Percentiles rank a stretch among this genome's conserved stretches.
These are phyloP conservation scores for Argya squamiceps DNA, from an alignment of 2,797 vertebrate species.

Conservation along the genomic window DNA sequence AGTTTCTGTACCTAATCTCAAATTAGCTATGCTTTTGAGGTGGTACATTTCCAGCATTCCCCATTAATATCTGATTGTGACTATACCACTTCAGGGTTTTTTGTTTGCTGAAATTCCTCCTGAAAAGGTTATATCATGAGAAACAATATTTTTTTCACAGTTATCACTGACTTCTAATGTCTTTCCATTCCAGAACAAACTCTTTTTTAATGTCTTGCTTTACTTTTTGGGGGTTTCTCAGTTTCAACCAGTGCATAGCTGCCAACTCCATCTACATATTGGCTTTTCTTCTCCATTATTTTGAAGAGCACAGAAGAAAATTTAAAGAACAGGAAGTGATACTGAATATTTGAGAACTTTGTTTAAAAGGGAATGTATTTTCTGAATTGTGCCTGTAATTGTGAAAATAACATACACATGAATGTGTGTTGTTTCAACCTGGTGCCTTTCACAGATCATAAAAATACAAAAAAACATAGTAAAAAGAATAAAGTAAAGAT, in stretches of 20 bases:
- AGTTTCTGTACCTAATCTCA: neutral
- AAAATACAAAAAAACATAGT: neutral
- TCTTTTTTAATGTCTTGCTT: neutral
- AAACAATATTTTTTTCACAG: neutral
- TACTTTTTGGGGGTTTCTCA: neutral
- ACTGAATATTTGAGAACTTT: neutral
- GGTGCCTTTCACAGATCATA: neutral
- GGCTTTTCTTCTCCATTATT: neutral
- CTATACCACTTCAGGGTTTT: neutral
- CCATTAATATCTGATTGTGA: neutral
- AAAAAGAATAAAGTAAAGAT: neutral
- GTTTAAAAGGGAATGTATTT: neutral
- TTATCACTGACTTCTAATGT: neutral
- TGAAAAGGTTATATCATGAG: neutral
- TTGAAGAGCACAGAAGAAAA: neutral
- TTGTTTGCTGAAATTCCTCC: neutral
- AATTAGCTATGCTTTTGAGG: neutral
- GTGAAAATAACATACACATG: neutral
- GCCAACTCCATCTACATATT: neutral
- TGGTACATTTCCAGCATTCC: neutral
- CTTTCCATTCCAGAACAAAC: neutral
- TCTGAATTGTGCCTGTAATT: neutral
- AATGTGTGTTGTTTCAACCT: neutral
- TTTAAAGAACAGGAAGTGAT: neutral
- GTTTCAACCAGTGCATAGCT: neutral